phyloP scores from a whole-genome alignment of 2,888 invertebrate genomes.

The Automeris io region DNA sequence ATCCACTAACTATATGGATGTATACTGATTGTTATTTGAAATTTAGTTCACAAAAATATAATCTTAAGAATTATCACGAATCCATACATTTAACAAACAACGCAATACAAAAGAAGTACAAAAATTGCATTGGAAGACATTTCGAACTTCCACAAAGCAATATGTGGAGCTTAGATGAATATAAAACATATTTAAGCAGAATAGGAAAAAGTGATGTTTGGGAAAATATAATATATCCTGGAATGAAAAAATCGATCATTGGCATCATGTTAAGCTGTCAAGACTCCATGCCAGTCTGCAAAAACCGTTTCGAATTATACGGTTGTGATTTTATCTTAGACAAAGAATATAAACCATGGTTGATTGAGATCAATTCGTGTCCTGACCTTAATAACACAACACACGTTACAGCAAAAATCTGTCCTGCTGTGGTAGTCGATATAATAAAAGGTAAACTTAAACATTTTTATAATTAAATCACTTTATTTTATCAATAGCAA shows the following conservation, averaged over 20 bases:
- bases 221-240: constrained; percentile 87
- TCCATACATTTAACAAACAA: constrained; percentile 93
- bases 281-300: constrained; percentile 80
- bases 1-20: constrained; percentile 89
- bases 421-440: constrained; percentile 88
- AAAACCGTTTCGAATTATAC: constrained; percentile 91
- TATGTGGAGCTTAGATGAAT: constrained; percentile 90
- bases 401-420: constrained; percentile 88
- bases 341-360: constrained; percentile 89
- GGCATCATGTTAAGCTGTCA: constrained; percentile 89
- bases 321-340: constrained; percentile 96
- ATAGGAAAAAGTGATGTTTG: constrained; percentile 79
- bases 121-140: constrained; percentile 69
- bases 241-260: constrained; percentile 89
- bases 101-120: constrained; percentile 88
- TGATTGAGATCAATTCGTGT: constrained; percentile 95
- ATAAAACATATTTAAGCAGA: constrained; percentile 78
- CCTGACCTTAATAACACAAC: constrained; percentile 91
- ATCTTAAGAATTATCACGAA: constrained; percentile 86
- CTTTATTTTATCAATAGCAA: too few species aligned
- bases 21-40: constrained; percentile 90
- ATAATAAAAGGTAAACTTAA: constrained; percentile 84
- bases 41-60: constrained; percentile 91
- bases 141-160: constrained; percentile 83
- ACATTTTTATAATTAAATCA: background rate